phyloP scores from a whole-genome alignment of 2,888 invertebrate genomes.

The Blera fallax region DNA sequence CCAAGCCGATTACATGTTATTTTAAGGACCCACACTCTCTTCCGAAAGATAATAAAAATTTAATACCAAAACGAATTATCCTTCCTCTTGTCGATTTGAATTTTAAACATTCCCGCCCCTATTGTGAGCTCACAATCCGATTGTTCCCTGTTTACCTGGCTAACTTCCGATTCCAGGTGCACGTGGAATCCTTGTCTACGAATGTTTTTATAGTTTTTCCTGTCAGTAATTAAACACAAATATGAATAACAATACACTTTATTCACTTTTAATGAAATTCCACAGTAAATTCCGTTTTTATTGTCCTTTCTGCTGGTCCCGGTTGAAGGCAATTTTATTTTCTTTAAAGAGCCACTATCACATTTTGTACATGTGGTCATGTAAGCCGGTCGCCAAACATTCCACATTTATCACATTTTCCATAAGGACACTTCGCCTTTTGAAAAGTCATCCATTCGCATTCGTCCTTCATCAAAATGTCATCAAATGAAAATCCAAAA shows the following conservation, averaged over 20 bases:
- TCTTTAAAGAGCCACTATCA: not conserved
- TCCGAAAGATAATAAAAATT: not conserved
- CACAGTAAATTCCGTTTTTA: not conserved
- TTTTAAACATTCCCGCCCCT: conserved; percentile 2
- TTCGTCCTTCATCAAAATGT: conserved; percentile 64
- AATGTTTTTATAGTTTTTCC: not conserved
- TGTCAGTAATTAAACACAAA: conserved; percentile 14
- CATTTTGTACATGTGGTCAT: conserved; percentile 15
- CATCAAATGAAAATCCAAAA: conserved; percentile 59
- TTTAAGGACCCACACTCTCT: not conserved
- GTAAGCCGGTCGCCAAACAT: not conserved
- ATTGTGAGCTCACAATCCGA: not conserved
- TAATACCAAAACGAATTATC: not conserved
- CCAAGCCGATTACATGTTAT: not conserved
- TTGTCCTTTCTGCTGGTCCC: not conserved
- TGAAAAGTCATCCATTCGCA: conserved; percentile 42
- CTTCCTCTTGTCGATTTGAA: conserved; percentile 9
- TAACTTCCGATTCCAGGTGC: conserved; percentile 44
- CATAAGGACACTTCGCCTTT: not conserved
- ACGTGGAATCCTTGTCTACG: not conserved
- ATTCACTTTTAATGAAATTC: not conserved
- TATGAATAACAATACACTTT: not conserved
- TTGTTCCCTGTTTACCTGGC: not conserved
- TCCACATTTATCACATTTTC: not conserved
- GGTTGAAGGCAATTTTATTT: conserved; percentile 23